Conservation (phyloP, 2,113 vertebrate species). For the Erythrocercus mccallii region DNA sequence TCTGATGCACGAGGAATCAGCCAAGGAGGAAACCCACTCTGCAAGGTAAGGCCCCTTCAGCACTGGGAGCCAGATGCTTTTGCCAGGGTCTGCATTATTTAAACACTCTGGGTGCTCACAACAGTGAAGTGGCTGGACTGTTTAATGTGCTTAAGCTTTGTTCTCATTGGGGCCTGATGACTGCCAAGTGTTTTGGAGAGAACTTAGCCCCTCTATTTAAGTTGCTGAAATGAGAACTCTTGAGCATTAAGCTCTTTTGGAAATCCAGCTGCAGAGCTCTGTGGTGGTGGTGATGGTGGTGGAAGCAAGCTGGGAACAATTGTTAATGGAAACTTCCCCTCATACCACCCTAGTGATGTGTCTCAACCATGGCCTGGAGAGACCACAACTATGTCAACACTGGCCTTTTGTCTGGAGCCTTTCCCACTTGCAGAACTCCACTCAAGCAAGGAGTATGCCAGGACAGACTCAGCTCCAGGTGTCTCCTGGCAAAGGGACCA, state of each 20-base stretch:
- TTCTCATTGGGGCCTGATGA: background rate
- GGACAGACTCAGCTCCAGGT: background rate
- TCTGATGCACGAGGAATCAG: background rate
- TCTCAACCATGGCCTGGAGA: background rate
- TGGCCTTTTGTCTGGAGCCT: constrained; percentile 27
- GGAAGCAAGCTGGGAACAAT: constrained; percentile 42
- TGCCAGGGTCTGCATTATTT: background rate
- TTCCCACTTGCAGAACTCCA: background rate
- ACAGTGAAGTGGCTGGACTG: background rate
- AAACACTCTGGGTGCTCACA: background rate
- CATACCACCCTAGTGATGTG: constrained; percentile 42
- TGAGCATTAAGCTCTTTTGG: constrained; percentile 10
- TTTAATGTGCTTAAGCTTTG: constrained; percentile 24
- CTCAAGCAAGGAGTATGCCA: background rate
- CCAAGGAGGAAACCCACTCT: background rate
- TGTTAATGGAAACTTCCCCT: constrained; percentile 56
- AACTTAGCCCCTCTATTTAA: constrained; percentile 1
- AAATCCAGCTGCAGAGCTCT: constrained; percentile 28
- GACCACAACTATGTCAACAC: constrained; percentile 41
- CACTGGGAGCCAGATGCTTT: background rate
- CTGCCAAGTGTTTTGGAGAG: constrained; percentile 33
- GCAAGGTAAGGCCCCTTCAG: background rate
- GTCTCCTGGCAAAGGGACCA: background rate
- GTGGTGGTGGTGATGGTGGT: background rate
- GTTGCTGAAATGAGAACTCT: constrained; percentile 34